Percentiles rank a stretch among this genome's conserved stretches.
Evolutionary conservation across 2,113 vertebrate species (phyloP).

Genomic region (Zosterops pallidus): DNA sequence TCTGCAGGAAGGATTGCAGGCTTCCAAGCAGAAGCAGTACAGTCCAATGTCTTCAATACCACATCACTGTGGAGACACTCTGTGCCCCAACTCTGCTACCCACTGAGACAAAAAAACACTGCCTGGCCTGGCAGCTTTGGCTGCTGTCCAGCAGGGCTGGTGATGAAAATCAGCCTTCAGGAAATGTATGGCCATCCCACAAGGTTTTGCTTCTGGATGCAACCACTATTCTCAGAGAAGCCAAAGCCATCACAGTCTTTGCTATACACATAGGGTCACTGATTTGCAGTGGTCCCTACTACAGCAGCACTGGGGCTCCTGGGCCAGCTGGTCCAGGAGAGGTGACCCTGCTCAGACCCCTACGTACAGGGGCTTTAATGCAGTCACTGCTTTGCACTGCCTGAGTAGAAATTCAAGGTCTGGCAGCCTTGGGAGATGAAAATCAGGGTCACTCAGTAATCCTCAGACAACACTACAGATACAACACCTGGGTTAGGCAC

Average conservation of each 20-base stretch:
- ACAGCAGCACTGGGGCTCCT: not conserved
- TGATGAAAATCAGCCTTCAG: not conserved
- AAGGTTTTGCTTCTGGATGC: not conserved
- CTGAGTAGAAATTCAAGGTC: not conserved
- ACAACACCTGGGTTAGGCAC: not conserved
- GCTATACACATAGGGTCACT: fast-evolving
- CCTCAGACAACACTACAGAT: not conserved
- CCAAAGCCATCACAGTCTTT: not conserved
- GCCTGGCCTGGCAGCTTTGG: not conserved
- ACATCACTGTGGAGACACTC: not conserved
- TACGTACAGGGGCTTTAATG: fast-evolving
- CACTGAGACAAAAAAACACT: not conserved
- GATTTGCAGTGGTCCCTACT: not conserved
- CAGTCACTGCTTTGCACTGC: not conserved
- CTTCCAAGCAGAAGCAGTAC: not conserved
- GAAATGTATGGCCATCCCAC: fast-evolving
- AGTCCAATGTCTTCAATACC: not conserved
- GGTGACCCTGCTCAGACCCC: not conserved
- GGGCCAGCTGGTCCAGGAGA: fast-evolving
- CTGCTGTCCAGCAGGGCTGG: not conserved
- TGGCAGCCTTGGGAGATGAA: not conserved
- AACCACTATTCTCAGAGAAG: not conserved
- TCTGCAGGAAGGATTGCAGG: not conserved
- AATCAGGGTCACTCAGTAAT: not conserved
- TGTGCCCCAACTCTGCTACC: not conserved